A percentile compares a stretch with the other conserved stretches of the same genome.
These are phyloP conservation scores for Nyleta sp. DNA, from an alignment of 2,888 invertebrate genomes.

Conservation along the genomic window DNA sequence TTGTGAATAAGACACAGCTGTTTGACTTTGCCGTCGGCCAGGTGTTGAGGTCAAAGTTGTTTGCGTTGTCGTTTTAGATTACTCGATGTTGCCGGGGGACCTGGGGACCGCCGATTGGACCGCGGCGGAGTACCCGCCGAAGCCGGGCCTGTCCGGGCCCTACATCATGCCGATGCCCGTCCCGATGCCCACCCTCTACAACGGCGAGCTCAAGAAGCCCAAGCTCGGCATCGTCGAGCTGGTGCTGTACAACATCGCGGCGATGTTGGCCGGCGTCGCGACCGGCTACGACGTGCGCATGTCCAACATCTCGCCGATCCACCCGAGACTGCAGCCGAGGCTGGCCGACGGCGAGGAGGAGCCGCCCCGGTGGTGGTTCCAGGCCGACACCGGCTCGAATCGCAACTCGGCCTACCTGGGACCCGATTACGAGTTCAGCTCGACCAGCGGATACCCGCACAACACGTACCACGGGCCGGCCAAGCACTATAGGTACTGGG, in stretches of 20 bases:
- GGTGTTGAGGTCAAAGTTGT: constrained; percentile 17
- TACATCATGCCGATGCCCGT: constrained; percentile 84
- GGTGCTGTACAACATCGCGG: constrained; percentile 95
- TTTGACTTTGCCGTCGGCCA: neutral
- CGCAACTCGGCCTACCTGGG: constrained; percentile 79
- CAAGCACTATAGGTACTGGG: constrained; percentile 87
- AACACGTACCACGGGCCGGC: constrained; percentile 96
- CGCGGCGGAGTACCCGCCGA: constrained; percentile 75
- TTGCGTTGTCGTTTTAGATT: constrained; percentile 77
- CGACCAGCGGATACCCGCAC: constrained; percentile 87
- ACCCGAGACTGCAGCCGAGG: constrained; percentile 89
- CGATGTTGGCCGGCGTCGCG: constrained; percentile 94
- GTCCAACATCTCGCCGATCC: constrained; percentile 92
- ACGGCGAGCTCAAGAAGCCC: constrained; percentile 88
- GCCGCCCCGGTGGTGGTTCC: constrained; percentile 63
- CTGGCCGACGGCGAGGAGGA: constrained; percentile 73
- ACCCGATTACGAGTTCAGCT: constrained; percentile 85
- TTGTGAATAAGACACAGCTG: constrained; percentile 1
- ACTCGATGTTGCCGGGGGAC: constrained; percentile 76
- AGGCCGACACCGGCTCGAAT: constrained; percentile 71
- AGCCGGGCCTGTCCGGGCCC: constrained; percentile 78
- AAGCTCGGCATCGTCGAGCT: constrained; percentile 89
- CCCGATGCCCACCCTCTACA: constrained; percentile 92
- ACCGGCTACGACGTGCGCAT: constrained; percentile 96
- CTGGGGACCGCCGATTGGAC: constrained; percentile 75